Percentiles rank a stretch among this genome's conserved stretches.
Evolutionary conservation across 2,113 vertebrate species (phyloP).

Genomic region (Rhodinocichla rosea): DNA sequence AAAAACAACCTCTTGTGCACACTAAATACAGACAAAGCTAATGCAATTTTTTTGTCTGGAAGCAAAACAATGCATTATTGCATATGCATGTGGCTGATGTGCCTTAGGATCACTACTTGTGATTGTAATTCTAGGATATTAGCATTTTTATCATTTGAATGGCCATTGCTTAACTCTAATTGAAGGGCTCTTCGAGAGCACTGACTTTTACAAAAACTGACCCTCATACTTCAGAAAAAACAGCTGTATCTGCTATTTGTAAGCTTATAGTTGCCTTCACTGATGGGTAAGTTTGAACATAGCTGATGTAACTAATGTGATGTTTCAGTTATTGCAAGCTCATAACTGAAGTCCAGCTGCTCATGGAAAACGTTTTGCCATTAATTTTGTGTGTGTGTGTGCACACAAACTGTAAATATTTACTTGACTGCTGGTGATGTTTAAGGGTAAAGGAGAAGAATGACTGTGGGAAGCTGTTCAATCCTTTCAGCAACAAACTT

Average conservation of each 20-base stretch:
- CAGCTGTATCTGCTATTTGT: constrained; percentile 42
- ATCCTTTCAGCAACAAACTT: not conserved
- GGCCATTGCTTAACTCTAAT: constrained; percentile 38
- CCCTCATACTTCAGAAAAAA: not conserved
- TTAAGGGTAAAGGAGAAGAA: not conserved
- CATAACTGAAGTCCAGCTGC: constrained; percentile 45
- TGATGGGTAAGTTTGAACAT: not conserved
- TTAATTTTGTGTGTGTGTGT: constrained; percentile 21
- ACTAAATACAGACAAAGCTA: constrained; percentile 24
- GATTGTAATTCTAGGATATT: constrained; percentile 47
- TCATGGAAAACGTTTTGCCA: constrained; percentile 31
- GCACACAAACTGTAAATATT: constrained; percentile 50
- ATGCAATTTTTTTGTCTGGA: constrained; percentile 35
- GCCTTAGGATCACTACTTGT: constrained; percentile 76
- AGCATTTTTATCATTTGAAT: constrained; percentile 7
- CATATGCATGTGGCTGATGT: constrained; percentile 64
- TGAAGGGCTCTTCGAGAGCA: constrained; percentile 42
- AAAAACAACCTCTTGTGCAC: constrained; percentile 56
- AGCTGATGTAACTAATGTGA: not conserved
- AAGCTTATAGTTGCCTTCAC: constrained; percentile 7
- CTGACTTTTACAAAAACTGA: not conserved
- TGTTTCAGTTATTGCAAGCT: constrained; percentile 39
- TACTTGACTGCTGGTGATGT: constrained; percentile 42
- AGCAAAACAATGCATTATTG: constrained; percentile 38
- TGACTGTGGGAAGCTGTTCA: not conserved